Conservation (phyloP, 2,888 invertebrate genomes). For the Neoaliturus tenellus region DNA sequence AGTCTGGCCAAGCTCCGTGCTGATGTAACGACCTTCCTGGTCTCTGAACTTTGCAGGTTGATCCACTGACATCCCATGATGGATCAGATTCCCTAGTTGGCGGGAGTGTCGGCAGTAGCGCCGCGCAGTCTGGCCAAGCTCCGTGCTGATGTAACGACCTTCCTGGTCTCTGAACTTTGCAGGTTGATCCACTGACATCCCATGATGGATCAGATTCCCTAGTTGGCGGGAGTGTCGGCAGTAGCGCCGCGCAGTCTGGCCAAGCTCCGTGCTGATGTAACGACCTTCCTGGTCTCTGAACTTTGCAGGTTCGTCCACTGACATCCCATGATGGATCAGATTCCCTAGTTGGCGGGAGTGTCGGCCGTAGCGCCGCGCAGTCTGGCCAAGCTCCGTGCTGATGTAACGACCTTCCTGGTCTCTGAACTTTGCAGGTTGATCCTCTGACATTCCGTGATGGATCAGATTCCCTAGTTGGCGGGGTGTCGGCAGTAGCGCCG, state of each 20-base stretch:
- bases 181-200: too few relatives aligned
- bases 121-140: too few relatives aligned
- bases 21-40: neutral
- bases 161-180: too few relatives aligned
- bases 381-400: too few relatives aligned
- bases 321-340: too few relatives aligned
- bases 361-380: too few relatives aligned
- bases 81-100: neutral
- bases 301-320: neutral
- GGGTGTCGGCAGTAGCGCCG: neutral
- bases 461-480: too few relatives aligned
- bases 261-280: neutral
- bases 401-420: too few relatives aligned
- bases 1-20: neutral
- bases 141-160: too few relatives aligned
- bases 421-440: too few relatives aligned
- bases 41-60: neutral
- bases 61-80: neutral
- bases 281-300: neutral
- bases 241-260: neutral
- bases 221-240: neutral
- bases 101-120: neutral
- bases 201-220: too few relatives aligned
- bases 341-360: neutral
- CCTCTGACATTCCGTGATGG: too few relatives aligned